phyloP scores from a whole-genome alignment of 2,113 vertebrate species.

The Phaetusa simplex region DNA sequence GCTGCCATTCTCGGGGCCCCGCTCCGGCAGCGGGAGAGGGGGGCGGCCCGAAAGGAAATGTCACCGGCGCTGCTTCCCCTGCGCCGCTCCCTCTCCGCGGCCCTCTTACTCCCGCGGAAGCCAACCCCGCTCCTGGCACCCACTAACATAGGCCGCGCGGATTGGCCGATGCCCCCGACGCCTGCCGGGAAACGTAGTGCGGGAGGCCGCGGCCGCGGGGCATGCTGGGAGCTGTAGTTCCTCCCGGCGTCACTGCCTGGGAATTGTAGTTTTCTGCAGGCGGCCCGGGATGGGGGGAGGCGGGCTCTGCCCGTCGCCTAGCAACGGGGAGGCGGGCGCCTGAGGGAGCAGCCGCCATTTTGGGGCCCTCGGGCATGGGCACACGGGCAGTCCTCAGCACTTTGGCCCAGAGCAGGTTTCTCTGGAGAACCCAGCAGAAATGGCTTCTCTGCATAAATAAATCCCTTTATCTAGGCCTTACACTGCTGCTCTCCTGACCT shows the following conservation, averaged over 20 bases:
- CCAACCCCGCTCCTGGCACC: background rate
- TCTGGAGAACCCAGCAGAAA: fast-evolving
- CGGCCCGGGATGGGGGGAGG: background rate
- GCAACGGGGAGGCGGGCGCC: background rate
- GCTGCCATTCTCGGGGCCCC: constrained; percentile 91
- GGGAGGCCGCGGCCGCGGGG: background rate
- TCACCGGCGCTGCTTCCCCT: constrained; percentile 53
- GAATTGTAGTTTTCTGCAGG: background rate
- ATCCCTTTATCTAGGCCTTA: background rate
- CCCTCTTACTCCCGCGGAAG: constrained; percentile 29
- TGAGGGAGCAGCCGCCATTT: background rate
- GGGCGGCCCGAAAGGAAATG: constrained; percentile 70
- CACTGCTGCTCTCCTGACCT: fast-evolving
- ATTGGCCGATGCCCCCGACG: constrained; percentile 29
- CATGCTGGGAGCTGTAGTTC: background rate
- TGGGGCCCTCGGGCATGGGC: fast-evolving
- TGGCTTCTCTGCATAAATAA: fast-evolving
- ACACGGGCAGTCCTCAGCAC: fast-evolving
- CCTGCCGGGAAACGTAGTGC: background rate
- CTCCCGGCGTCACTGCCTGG: fast-evolving
- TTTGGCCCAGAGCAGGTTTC: fast-evolving
- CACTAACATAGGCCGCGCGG: fast-evolving
- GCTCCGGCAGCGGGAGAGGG: constrained; percentile 68
- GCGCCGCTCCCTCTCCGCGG: constrained; percentile 52
- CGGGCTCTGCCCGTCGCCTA: background rate